Evolutionary conservation across 23 tunicate genomes (phyloP), one percentile per base, ranked within the genome.

Genomic region (Trididemnum miniatum): DNA sequence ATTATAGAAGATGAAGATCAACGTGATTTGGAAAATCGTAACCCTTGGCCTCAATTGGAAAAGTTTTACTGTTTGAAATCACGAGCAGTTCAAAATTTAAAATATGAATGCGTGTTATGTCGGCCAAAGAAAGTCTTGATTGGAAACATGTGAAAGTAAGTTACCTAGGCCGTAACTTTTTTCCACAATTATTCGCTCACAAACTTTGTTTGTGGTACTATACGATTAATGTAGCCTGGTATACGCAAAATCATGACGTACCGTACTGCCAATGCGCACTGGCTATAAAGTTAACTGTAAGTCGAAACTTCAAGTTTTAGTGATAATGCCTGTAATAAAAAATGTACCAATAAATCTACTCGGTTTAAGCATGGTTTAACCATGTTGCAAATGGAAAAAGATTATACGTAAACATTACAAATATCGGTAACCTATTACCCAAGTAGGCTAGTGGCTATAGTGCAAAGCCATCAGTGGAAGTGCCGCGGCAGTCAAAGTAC

Each of bases 401-500:
- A 44, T 44, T 44, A 44, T 44, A 44, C 54, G 54, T 44, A 44
- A 44, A 44, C 54, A 44, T 44, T 44, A 44, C 54, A 44, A 44
- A 44, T 44, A 44, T 44, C 54, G 54, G 54, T 44, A 44, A 44
- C 54, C 54, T 44, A 44, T 44, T 44, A 44, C 54, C 54, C 54
- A 44, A 44, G 54, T 44, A 44, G 54, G 54, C 54, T 44, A 44
- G 54, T 44, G 54, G 54, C 54, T 44, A 44, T 44, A 44, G 54
- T 44, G 54, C 54, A 44, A 44, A 44, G 54, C 54, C 54, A 44
- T 44, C 54, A 44, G 54, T 44, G 54, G 54, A 44, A 44, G 54
- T 44, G 54, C 54, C 54, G 54, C 54, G 54, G 54, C 54, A 44
- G 54, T 44, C 54, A 44, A 44, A 44, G 54, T 44, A 44, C 54